Conservation (phyloP, 2,888 invertebrate genomes). For the Mythimna lalbum region DNA sequence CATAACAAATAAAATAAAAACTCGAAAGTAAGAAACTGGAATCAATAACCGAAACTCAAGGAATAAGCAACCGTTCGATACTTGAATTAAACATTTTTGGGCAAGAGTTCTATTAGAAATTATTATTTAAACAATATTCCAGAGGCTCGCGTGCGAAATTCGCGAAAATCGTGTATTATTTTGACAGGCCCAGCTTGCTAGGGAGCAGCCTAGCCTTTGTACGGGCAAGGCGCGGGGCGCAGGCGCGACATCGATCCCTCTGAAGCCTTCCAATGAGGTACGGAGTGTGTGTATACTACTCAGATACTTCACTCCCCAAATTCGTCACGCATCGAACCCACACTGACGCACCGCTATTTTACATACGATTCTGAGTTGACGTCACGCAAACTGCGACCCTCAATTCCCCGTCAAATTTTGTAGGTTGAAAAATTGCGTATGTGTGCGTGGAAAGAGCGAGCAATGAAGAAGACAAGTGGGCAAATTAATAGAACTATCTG, state of each 20-base stretch:
- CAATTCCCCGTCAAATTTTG: conserved; percentile 4
- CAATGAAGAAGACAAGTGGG: background rate
- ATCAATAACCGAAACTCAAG: conserved; percentile 46
- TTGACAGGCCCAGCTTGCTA: conserved; percentile 81
- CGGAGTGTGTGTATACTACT: conserved; percentile 50
- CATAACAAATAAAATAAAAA: conserved; percentile 64
- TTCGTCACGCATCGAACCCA: conserved; percentile 32
- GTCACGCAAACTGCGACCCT: conserved; percentile 4
- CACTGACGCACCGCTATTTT: conserved; percentile 26
- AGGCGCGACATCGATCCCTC: conserved; percentile 85
- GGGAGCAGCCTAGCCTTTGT: conserved; percentile 84
- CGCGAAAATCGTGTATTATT: conserved; percentile 81
- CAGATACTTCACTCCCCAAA: conserved; percentile 29
- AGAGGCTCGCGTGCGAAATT: conserved; percentile 72
- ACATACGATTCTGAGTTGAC: conserved; percentile 16
- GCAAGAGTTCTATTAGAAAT: conserved; percentile 16
- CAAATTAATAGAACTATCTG: background rate
- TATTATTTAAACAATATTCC: conserved; percentile 45
- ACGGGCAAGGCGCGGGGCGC: conserved; percentile 78
- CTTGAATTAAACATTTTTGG: conserved; percentile 49
- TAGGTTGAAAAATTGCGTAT: background rate
- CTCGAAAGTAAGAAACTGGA: conserved; percentile 42
- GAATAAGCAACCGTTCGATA: conserved; percentile 19
- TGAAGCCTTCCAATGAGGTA: conserved; percentile 73
- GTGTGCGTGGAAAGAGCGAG: conserved; percentile 29